Percentiles rank a stretch among this genome's conserved stretches.
Evolutionary conservation across 1,140 invertebrate genomes (phyloP).

Genomic region (Eurosta solidaginis): DNA sequence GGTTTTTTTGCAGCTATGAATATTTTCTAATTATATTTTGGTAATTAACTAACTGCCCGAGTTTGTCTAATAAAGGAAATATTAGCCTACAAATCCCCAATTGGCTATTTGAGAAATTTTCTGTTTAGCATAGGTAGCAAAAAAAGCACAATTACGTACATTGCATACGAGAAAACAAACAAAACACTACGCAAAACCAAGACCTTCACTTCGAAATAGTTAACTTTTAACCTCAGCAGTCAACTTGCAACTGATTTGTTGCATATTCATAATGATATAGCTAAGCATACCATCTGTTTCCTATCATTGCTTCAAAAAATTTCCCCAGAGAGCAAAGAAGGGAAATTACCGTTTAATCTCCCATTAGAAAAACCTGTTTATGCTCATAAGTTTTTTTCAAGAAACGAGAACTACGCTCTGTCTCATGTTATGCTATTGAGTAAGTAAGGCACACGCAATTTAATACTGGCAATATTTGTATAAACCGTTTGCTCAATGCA

Average conservation of each 20-base stretch:
- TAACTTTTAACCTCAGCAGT: not conserved
- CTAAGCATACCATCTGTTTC: not conserved
- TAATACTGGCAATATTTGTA: no score
- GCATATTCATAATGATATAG: not conserved
- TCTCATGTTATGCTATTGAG: no score
- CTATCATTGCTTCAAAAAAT: not conserved
- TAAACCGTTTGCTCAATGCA: no score
- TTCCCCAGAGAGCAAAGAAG: not conserved
- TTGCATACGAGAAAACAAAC: not conserved
- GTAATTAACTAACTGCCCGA: no score
- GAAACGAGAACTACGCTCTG: no score
- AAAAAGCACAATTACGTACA: not conserved
- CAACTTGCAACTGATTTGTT: not conserved
- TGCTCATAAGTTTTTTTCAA: not conserved
- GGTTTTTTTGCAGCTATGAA: no score
- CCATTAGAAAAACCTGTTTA: not conserved
- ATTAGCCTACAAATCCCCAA: no score
- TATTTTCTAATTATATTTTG: not conserved
- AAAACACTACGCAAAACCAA: no score
- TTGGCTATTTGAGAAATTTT: no score
- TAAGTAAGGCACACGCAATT: no score
- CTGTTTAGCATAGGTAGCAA: no score
- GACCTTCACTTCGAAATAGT: not conserved
- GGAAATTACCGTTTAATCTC: not conserved
- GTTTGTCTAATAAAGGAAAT: no score